Conservation (phyloP, 2,888 invertebrate species). For the Seira ritae region DNA sequence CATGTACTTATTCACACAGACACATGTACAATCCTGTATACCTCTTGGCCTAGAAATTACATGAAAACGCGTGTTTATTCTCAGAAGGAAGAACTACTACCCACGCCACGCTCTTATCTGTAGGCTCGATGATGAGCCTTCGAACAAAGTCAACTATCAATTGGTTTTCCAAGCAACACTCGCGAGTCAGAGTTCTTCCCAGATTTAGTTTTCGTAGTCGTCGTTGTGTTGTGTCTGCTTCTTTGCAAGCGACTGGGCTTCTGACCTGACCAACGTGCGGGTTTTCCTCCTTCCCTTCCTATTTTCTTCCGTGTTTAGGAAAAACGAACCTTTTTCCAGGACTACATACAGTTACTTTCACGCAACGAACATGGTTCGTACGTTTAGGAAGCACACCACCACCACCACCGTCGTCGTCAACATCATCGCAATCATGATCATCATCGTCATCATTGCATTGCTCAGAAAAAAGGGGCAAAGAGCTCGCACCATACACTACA, state of each 20-base stretch:
- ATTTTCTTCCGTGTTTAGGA: conserved; percentile 35
- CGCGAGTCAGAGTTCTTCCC: too few relatives aligned
- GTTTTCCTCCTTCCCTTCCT: conserved; percentile 57
- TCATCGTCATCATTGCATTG: conserved; percentile 8
- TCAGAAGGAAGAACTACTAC: too few relatives aligned
- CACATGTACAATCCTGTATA: too few relatives aligned
- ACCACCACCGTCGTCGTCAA: conserved; percentile 24
- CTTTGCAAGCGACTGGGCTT: conserved; percentile 60
- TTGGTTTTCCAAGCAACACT: too few relatives aligned
- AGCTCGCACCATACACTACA: too few relatives aligned
- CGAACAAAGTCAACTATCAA: too few relatives aligned
- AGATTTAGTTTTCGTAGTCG: too few relatives aligned
- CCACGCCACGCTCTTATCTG: too few relatives aligned
- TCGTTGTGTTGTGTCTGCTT: conserved; percentile 60
- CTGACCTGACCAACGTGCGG: conserved; percentile 57
- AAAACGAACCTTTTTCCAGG: conserved; percentile 22
- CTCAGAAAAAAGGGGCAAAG: conserved; percentile 35
- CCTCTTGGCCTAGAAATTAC: conserved; percentile 45
- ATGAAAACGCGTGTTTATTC: conserved; percentile 6
- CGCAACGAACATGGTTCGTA: conserved; percentile 24
- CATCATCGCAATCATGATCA: neutral
- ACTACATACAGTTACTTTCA: too few relatives aligned
- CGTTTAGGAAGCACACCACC: conserved; percentile 10
- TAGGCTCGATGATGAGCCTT: too few relatives aligned
- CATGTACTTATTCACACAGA: too few relatives aligned